Conservation (phyloP, 2,797 vertebrate genomes). For the Silurus aristotelis region DNA sequence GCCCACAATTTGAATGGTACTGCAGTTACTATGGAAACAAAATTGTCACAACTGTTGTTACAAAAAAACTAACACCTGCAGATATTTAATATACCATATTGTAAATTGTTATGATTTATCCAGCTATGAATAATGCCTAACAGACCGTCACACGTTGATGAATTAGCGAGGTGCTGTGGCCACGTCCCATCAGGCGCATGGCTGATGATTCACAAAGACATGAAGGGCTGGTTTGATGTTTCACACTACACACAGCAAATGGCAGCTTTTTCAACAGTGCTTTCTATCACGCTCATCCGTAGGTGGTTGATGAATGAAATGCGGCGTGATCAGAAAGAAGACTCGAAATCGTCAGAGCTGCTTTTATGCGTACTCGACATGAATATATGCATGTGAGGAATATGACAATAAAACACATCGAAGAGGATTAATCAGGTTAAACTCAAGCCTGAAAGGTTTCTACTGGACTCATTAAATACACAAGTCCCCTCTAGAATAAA, state of each 20-base stretch:
- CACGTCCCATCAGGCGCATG: neutral
- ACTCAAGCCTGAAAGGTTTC: neutral
- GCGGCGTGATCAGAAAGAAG: slow-evolving; percentile 3
- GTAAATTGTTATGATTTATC: no score
- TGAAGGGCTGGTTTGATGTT: slow-evolving; percentile 39
- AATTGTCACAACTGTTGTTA: no score
- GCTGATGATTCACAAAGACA: slow-evolving; percentile 24
- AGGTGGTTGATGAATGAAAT: slow-evolving; percentile 7
- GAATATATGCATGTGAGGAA: slow-evolving; percentile 1
- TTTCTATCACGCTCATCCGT: neutral
- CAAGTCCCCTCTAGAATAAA: neutral
- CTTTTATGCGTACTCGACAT: slow-evolving; percentile 15
- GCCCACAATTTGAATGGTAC: no score
- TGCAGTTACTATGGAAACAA: no score
- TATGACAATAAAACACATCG: neutral
- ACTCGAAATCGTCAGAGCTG: neutral
- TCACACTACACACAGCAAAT: slow-evolving; percentile 15
- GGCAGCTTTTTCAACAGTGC: slow-evolving; percentile 7
- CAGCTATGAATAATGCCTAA: neutral
- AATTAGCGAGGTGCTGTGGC: neutral
- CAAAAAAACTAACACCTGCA: no score
- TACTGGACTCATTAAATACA: neutral
- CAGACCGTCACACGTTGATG: neutral
- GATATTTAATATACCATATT: neutral
- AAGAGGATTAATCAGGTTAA: neutral